Percentiles rank a stretch among this genome's conserved stretches.
Conservation (phyloP, 2,797 vertebrate species). For the Galago senegalensis region DNA sequence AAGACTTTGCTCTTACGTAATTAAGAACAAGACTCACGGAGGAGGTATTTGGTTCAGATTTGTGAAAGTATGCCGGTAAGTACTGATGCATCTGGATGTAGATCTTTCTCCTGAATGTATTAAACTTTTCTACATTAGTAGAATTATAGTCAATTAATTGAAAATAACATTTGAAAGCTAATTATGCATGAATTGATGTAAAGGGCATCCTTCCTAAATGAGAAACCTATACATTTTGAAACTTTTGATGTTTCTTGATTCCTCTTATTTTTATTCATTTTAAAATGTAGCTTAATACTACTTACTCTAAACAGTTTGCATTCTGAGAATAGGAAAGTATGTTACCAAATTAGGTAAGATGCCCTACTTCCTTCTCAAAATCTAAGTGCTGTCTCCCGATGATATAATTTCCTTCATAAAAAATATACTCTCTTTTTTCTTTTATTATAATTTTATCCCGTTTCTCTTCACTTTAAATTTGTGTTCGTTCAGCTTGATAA, state of each 20-base stretch:
- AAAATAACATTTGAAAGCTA: neutral
- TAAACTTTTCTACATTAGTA: neutral
- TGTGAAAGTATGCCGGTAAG: neutral
- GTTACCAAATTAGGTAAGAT: neutral
- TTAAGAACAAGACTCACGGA: neutral
- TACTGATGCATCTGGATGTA: neutral
- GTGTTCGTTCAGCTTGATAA: slow-evolving; percentile 8
- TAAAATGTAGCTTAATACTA: neutral
- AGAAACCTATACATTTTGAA: neutral
- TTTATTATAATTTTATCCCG: neutral
- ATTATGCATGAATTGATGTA: neutral
- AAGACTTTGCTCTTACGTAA: neutral
- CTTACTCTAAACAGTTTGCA: neutral
- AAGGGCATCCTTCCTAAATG: neutral
- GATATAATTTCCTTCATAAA: neutral
- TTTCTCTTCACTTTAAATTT: slow-evolving; percentile 16
- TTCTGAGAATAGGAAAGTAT: neutral
- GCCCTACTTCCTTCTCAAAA: neutral
- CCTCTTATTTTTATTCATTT: neutral
- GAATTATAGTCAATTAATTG: neutral
- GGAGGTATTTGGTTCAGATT: neutral
- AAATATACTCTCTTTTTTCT: neutral
- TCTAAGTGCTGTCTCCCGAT: neutral
- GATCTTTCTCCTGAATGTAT: neutral
- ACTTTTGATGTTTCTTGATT: neutral